phyloP scores from a whole-genome alignment of 2,888 invertebrate species.

The Tetranychus truncatus region DNA sequence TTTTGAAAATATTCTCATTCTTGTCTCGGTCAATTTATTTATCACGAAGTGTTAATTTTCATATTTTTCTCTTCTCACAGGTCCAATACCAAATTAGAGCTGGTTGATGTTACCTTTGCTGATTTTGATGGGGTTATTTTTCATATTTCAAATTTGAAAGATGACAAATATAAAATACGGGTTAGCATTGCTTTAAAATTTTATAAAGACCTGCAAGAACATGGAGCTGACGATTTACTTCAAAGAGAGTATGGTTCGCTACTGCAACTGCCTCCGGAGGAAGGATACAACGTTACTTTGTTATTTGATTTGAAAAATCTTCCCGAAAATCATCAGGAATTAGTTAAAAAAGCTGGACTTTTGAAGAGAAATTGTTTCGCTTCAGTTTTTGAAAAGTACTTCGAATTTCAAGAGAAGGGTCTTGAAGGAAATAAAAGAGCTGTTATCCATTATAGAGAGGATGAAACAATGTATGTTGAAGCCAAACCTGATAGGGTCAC shows the following conservation, averaged over 20 bases:
- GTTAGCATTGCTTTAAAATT: constrained; percentile 97
- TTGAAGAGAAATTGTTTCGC: constrained; percentile 97
- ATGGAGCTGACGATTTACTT: constrained; percentile 89
- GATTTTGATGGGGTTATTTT: constrained; percentile 98
- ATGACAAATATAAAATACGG: constrained; percentile 89
- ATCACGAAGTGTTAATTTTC: not conserved
- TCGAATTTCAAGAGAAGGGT: constrained; percentile 86
- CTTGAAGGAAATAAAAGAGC: constrained; percentile 61
- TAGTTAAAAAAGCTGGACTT: constrained; percentile 77
- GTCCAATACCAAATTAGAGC: constrained; percentile 79
- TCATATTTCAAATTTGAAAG: constrained; percentile 89
- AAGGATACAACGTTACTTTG: constrained; percentile 88
- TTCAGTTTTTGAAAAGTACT: constrained; percentile 97
- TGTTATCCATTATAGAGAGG: constrained; percentile 92
- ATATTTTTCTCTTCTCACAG: constrained; percentile 15
- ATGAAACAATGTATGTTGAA: constrained; percentile 98
- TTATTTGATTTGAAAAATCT: constrained; percentile 78
- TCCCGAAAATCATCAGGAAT: constrained; percentile 72
- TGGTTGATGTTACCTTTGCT: constrained; percentile 77
- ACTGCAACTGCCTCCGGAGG: constrained; percentile 56
- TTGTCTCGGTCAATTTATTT: not conserved
- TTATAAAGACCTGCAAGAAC: constrained; percentile 90
- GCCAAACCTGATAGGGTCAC: constrained; percentile 96
- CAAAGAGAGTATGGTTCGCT: constrained; percentile 75
- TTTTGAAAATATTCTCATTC: not conserved